Evolutionary conservation across 2,113 vertebrate genomes (phyloP).

Genomic region (Callionymus lyra): DNA sequence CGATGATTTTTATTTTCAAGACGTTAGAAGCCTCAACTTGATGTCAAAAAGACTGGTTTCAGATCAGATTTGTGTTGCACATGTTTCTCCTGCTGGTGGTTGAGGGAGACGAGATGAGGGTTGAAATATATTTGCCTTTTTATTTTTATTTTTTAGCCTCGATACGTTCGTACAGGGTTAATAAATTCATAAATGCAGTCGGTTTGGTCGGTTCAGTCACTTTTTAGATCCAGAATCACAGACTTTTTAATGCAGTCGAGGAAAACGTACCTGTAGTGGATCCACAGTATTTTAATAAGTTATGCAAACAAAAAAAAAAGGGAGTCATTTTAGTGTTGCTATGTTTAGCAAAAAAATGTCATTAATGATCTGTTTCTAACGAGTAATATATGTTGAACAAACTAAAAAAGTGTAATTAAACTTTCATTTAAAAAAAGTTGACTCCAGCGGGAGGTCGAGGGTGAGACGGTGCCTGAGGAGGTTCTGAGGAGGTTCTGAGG

Average conservation of each 20-base stretch:
- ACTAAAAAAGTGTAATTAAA: neutral
- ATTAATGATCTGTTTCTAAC: constrained; percentile 21
- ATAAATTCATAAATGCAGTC: constrained; percentile 1
- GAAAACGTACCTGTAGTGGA: constrained; percentile 9
- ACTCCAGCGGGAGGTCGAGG: too few relatives aligned
- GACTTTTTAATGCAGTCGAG: neutral
- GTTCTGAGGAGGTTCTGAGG: too few relatives aligned
- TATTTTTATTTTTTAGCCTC: constrained; percentile 26
- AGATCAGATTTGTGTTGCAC: constrained; percentile 29
- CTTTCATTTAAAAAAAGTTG: too few relatives aligned
- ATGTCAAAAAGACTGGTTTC: constrained; percentile 56
- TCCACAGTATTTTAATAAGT: constrained; percentile 12
- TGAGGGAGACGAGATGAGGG: constrained; percentile 10
- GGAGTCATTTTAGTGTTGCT: constrained; percentile 43
- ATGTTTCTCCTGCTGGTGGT: constrained; percentile 15
- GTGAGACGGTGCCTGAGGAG: too few relatives aligned
- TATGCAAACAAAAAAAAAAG: constrained; percentile 10
- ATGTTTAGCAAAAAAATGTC: constrained; percentile 36
- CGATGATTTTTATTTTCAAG: constrained; percentile 9
- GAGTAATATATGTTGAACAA: constrained; percentile 17
- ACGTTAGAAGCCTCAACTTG: constrained; percentile 34
- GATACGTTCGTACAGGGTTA: constrained; percentile 45
- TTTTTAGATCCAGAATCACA: neutral
- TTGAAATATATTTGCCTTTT: constrained; percentile 23
- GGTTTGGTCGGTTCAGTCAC: neutral